phyloP scores from a whole-genome alignment of 2,113 vertebrate species.

The Edolisoma coerulescens region DNA sequence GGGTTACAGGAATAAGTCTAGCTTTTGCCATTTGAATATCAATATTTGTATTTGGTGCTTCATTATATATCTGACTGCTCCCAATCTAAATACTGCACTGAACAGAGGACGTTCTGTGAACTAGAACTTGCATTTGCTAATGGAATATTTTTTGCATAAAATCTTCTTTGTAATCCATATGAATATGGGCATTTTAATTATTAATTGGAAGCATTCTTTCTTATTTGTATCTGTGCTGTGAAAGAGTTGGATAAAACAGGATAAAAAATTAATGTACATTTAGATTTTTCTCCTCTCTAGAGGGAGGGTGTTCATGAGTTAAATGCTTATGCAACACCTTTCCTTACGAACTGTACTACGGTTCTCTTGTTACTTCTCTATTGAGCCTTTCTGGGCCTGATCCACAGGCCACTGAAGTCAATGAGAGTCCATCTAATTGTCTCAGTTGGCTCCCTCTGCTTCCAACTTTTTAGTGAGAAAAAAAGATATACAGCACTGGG shows the following conservation, averaged over 20 bases:
- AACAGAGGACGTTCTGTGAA: background rate
- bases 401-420: background rate
- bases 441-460: background rate
- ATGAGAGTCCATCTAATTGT: background rate
- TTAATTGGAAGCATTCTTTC: background rate
- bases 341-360: background rate
- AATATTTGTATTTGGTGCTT: background rate
- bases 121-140: constrained; percentile 12
- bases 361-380: background rate
- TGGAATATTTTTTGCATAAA: constrained; percentile 3
- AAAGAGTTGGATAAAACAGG: constrained; percentile 10
- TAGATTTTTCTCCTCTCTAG: constrained; percentile 1
- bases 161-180: background rate
- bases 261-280: constrained; percentile 2
- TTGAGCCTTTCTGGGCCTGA: background rate
- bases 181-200: constrained; percentile 47
- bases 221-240: constrained; percentile 8
- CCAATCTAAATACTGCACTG: background rate
- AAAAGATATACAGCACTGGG: background rate
- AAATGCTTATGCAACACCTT: constrained; percentile 55
- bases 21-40: background rate
- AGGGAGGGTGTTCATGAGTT: constrained; percentile 10
- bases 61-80: background rate
- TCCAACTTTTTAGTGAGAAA: background rate
- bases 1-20: background rate